Evolutionary conservation across 2,113 vertebrate genomes (phyloP), one percentile per base, ranked within the genome.

Genomic region (Ibidorhyncha struthersii): DNA sequence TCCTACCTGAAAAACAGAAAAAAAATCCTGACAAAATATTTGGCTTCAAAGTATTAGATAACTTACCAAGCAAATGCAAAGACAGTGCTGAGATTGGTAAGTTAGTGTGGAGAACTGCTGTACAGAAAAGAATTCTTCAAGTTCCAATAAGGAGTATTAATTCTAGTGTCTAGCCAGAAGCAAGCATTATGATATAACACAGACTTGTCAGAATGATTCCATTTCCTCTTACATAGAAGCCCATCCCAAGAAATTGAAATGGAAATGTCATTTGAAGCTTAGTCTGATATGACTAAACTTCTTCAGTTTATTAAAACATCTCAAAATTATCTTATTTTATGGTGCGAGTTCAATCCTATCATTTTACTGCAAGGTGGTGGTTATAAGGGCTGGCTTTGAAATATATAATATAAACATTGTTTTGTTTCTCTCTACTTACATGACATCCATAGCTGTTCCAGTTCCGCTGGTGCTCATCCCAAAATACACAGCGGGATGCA

Each of bases 391-490:
- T 96, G 49, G 36, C 52, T 95, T 91, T 96, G 58, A 93, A 93
- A 30, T 50, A 17, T 43, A 19, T 80, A 26, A 25, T n/a, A 53
- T 41, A 66, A 61, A 79, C 19, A 23, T 27, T n/a, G 16, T 29
- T 91, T 77, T 73, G 41, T 84, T 91, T 96, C 6, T 22, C n/a
- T 95, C 47, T 66, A 97, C 98, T 98, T 93, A 99, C 99, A 82
- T 98, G 98, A 95, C 99, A 99, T 53, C 99, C 99, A 22, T 98
- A 94, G 86, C 97, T 98, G 95, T 98, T 99, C 99, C 99, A 99
- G 32, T 97, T 97, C 23, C 94, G 96, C 56, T 94, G 97, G 4
- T 62, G 95, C 88, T 99, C 98, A 69, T 99, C 98, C 99, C 99
- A 99, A 95, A 99, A 99, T 56, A 99, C 98, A 86, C 99, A 99